A percentile compares a stretch with the other conserved stretches of the same genome.
Evolutionary conservation across 2,113 vertebrate species (phyloP).

Genomic region (Suricata suricatta): DNA sequence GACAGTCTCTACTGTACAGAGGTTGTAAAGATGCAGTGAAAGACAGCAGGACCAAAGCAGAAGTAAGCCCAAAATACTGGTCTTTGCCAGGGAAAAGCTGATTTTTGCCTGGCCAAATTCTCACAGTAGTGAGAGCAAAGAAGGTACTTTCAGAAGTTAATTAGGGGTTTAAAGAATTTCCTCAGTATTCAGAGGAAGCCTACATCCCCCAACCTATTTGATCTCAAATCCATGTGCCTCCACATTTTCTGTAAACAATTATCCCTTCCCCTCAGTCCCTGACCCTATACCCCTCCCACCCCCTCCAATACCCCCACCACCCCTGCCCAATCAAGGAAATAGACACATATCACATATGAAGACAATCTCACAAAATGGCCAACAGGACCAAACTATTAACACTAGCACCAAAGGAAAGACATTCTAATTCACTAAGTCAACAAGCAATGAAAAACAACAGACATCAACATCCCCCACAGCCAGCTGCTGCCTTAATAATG

Average conservation of each 20-base stretch:
- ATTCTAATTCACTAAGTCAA: constrained; percentile 57
- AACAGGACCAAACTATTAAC: not conserved
- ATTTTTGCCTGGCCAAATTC: not conserved
- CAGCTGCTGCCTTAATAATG: not conserved
- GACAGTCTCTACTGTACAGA: not conserved
- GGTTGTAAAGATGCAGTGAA: not conserved
- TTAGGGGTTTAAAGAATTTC: not conserved
- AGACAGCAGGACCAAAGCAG: not conserved
- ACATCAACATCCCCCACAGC: not conserved
- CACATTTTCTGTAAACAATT: constrained; percentile 28
- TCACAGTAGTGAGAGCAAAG: not conserved
- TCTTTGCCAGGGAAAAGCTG: constrained; percentile 10
- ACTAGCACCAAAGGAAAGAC: constrained; percentile 5
- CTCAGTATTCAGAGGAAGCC: not conserved
- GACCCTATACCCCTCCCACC: not conserved
- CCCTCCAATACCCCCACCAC: not conserved
- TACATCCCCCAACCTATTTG: not conserved
- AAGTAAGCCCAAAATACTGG: not conserved
- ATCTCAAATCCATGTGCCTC: constrained; percentile 12
- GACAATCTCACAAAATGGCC: constrained; percentile 13
- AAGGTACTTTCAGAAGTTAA: constrained; percentile 4
- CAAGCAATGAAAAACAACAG: constrained; percentile 29
- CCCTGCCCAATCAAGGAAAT: constrained; percentile 5
- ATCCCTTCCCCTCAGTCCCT: not conserved
- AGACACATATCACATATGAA: constrained; percentile 34